Evolutionary conservation across 2,113 vertebrate species (phyloP), one percentile per base, ranked within the genome.

Genomic region (Damaliscus lunatus): DNA sequence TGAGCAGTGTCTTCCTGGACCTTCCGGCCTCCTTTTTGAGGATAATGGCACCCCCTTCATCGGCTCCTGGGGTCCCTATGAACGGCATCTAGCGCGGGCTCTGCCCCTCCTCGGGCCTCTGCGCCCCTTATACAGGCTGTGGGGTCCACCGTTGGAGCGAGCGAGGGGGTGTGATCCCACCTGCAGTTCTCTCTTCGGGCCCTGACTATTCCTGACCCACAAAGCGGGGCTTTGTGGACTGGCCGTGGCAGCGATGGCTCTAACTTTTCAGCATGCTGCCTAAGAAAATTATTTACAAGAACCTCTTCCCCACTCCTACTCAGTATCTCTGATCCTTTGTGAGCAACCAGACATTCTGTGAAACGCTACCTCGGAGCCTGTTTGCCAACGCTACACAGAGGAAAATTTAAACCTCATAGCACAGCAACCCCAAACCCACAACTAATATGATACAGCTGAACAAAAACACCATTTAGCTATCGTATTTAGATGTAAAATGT

Each of bases 141-240:
- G 3, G 27, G 25, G 6, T 2, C 2, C 14, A 1, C 2, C 8
- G 25, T 0, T 8, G 36, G 40, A 27, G 8, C 4, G 12, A 40
- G 43, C 5, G 53, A 85, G 31, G 4, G 19, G 55, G 3, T 43
- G 33, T 5, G 31, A 5, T 3, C 4, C 14, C 36, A 29, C 23
- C 36, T 27, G 7, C 7, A 16, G 21, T 16, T 16, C 36, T 5
- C 11, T 11, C 2, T 13, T 52, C 15, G 21, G 52, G 1, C 1
- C 23, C 55, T 23, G 64, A 19, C 17, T 31, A 7, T 11, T 17
- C 43, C 8, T 14, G 11, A 6, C 9, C 17, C 27, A 19, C 29
- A 78, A 4, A 33, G 17, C 25, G 1, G 6, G 59, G 5, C 6
- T 27, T 7, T 81, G 40, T 6, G 10, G 21, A 21, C 14, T 71